Base-by-base conservation (phyloP, 37 sponge, comb jelly and placozoan species). In the Lycopodina hypogea region DNA sequence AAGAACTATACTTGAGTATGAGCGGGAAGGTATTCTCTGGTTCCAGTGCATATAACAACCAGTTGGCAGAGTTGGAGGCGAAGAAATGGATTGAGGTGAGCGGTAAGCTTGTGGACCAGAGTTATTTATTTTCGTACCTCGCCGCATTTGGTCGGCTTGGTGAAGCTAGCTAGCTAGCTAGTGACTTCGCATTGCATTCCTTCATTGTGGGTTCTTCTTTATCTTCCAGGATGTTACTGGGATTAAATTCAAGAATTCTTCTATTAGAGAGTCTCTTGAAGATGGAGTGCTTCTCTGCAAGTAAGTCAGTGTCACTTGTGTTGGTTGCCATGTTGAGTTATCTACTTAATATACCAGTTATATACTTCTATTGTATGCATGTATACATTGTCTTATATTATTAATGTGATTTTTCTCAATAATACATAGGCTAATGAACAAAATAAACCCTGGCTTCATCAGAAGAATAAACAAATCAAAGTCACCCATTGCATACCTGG, bases 201-300 rank as follows among this genome's bases (percentile, higher is more conserved):
- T n/a, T n/a, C n/a, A n/a, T n/a, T n/a, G n/a, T n/a, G n/a, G n/a
- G n/a, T n/a, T 45, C 4, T 45, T 45, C 48, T 4, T 45, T 45
- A 34, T 34, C 4, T 48, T 33, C 41, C 77, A 95, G 96, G 96
- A 80, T 30, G 92, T 89, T 0, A 92, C 92, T 34, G 92, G 87
- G 18, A 51, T 56, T 57, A 63, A 62, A 39, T 77, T 56, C 68
- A 4, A 17, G 38, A 37, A 32, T 11, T 29, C 56, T 19, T 78
- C 89, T 12, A 81, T 95, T 69, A 82, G 93, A 42, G 83, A 82
- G 29, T 79, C 87, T 6, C 81, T 95, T 9, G 83, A 92, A 65
- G 85, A 89, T 70, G 96, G 96, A 2, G 56, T 89, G 1, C 50
- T 95, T 0, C 79, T 95, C 4, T 95, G 96, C 96, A 88, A 95